Evolutionary conservation across 2,113 vertebrate species (phyloP).

Genomic region (Malurus cyaneus): DNA sequence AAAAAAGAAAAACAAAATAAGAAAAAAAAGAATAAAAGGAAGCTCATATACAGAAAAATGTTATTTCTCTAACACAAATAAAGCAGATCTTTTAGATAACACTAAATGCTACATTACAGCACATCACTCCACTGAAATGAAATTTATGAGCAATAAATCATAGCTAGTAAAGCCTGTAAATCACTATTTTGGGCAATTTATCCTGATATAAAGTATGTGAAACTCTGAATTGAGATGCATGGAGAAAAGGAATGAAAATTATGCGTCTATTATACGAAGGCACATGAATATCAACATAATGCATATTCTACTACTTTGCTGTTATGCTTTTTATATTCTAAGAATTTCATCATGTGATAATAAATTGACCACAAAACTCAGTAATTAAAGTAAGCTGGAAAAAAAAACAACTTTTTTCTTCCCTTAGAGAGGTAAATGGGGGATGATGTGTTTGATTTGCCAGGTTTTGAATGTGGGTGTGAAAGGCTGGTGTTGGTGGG

Average conservation of each 20-base stretch:
- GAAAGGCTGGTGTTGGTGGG: no score
- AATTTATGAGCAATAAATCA: background rate
- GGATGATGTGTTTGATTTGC: no score
- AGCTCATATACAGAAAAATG: background rate
- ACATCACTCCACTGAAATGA: background rate
- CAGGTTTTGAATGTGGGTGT: no score
- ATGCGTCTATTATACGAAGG: background rate
- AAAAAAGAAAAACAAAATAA: background rate
- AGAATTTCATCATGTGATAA: background rate
- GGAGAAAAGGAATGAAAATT: background rate
- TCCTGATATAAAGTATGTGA: background rate
- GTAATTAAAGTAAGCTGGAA: background rate
- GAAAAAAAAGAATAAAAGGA: background rate
- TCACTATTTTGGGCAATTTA: background rate
- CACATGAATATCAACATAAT: background rate
- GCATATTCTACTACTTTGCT: background rate
- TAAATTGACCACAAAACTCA: background rate
- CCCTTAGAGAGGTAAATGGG: rapidly evolving
- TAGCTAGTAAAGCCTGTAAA: background rate
- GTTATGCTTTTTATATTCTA: background rate
- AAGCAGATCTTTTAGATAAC: background rate
- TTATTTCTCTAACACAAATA: constrained; percentile 15
- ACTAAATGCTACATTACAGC: background rate
- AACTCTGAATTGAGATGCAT: background rate
- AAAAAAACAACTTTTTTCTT: background rate